These are phyloP conservation scores for Neodon shergylaensis DNA, from an alignment of 2,113 vertebrate genomes.

Conservation along the genomic window DNA sequence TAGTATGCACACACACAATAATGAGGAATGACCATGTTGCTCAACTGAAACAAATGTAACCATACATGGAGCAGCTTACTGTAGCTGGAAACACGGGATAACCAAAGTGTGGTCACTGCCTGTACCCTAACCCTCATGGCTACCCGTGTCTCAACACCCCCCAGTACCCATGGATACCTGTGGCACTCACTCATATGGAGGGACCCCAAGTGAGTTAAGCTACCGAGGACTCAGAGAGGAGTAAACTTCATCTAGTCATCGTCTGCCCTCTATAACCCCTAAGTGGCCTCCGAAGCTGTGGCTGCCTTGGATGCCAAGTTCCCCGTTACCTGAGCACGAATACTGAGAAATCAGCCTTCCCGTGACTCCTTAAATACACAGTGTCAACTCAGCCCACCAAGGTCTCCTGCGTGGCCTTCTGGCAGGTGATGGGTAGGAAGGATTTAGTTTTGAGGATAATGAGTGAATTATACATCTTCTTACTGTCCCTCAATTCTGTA, in stretches of 20 bases:
- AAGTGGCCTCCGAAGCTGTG: fast-evolving
- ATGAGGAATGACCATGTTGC: background rate
- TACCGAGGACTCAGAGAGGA: background rate
- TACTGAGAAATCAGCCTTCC: background rate
- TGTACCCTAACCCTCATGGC: fast-evolving
- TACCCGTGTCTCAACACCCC: background rate
- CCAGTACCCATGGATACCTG: background rate
- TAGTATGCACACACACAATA: fast-evolving
- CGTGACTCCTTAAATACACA: fast-evolving
- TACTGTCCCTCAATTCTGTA: background rate
- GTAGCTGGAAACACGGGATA: background rate
- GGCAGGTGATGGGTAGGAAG: background rate
- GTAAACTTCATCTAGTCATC: too few relatives aligned
- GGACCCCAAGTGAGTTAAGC: slow-evolving; percentile 1
- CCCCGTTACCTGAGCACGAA: background rate
- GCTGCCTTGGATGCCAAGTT: background rate
- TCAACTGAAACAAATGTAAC: background rate
- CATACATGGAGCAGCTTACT: background rate
- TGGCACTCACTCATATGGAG: background rate
- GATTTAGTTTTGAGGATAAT: background rate
- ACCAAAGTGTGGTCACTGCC: fast-evolving
- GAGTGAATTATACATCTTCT: background rate
- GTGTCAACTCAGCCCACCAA: background rate
- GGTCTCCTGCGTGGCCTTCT: background rate
- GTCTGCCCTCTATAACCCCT: background rate